Evolutionary conservation across 64 coral and sea anemone species (phyloP).

Genomic region (Pachyseris speciosa): DNA sequence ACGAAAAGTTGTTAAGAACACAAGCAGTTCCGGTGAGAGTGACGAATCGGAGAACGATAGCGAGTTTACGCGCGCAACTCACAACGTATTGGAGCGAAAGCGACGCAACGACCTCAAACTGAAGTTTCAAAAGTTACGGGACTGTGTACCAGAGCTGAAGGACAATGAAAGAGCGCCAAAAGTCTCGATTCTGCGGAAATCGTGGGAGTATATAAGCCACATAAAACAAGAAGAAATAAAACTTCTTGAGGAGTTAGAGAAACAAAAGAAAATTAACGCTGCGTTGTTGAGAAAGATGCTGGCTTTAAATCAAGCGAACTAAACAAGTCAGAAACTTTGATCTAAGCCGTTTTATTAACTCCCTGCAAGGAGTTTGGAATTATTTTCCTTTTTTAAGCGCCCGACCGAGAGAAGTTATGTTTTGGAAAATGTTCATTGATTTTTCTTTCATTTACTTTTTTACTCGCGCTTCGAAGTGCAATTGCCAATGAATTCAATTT

Average conservation of each 20-base stretch:
- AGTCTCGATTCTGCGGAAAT: constrained; percentile 94
- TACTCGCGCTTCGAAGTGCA: neutral
- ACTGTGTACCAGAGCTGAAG: constrained; percentile 91
- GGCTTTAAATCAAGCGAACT: constrained; percentile 71
- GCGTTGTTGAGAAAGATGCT: constrained; percentile 79
- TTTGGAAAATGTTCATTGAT: constrained; percentile 33
- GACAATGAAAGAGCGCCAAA: constrained; percentile 97
- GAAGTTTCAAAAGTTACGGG: constrained; percentile 96
- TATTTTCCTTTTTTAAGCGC: neutral
- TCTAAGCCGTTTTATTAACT: neutral
- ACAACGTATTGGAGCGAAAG: constrained; percentile 97
- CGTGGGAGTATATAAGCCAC: constrained; percentile 86
- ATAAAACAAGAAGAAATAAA: constrained; percentile 92
- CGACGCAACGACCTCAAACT: constrained; percentile 95
- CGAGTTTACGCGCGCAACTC: constrained; percentile 93
- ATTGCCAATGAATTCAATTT: constrained; percentile 13
- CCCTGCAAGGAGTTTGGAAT: neutral
- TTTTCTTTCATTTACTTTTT: constrained; percentile 11
- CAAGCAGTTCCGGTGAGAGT: constrained; percentile 72
- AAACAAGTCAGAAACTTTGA: constrained; percentile 5
- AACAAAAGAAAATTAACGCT: constrained; percentile 90
- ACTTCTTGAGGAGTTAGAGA: constrained; percentile 80
- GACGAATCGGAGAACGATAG: constrained; percentile 97
- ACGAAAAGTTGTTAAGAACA: constrained; percentile 71
- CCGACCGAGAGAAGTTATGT: neutral